phyloP scores from a whole-genome alignment of 2,797 vertebrate species.

The Bradypus variegatus region DNA sequence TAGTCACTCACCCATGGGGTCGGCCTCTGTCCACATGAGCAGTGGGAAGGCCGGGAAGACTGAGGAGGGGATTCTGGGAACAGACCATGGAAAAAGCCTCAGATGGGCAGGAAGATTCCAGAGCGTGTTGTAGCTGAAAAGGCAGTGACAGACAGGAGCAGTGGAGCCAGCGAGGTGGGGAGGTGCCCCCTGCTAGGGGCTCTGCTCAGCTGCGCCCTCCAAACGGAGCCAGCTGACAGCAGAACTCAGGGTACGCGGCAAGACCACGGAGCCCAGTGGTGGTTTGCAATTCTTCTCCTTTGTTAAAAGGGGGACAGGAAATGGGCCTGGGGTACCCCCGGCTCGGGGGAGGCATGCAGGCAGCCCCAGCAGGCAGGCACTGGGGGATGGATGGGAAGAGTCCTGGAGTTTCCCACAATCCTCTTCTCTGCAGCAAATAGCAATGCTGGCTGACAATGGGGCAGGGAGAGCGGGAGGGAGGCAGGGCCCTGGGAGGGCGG shows the following conservation, averaged over 20 bases:
- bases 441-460: conserved; percentile 23
- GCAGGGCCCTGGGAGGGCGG: background rate
- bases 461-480: background rate
- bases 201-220: background rate
- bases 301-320: conserved; percentile 48
- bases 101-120: background rate
- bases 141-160: background rate
- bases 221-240: background rate
- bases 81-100: background rate
- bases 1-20: background rate
- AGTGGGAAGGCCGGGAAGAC: background rate
- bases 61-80: background rate
- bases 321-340: conserved; percentile 11
- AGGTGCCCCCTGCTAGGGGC: background rate
- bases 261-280: conserved; percentile 58
- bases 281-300: conserved; percentile 62
- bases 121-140: background rate
- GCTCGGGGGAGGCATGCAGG: conserved; percentile 62
- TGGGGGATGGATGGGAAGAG: conserved; percentile 38
- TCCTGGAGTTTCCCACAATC: conserved; percentile 62
- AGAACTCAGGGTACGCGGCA: conserved; percentile 50
- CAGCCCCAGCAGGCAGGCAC: conserved; percentile 48
- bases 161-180: background rate
- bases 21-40: background rate
- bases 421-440: conserved; percentile 54